Evolutionary conservation across 2,797 vertebrate genomes (phyloP), one percentile per base, ranked within the genome.

Genomic region (Picus viridis): DNA sequence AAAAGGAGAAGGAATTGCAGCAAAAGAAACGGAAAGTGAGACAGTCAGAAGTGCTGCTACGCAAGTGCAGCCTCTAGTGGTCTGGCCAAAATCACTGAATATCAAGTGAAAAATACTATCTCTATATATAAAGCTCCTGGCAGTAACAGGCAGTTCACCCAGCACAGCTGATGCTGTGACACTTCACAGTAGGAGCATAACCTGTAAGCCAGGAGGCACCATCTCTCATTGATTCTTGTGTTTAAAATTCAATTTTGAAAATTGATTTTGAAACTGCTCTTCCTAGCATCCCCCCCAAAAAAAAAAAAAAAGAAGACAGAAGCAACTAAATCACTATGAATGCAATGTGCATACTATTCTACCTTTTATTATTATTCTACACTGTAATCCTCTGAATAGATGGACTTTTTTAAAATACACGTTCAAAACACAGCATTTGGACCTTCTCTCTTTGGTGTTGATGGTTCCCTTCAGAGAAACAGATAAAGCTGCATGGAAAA

Each of bases 51-150:
- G 27, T 30, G 34, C 39, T 88, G 34, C 64, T 91, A 79, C 77
- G 36, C 93, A 92, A 93, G 90, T 84, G 92, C 93, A 93, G 62
- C 96, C 94, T 96, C 96, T 96, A 96, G 93, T 94, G 96, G 96
- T 41, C 73, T 56, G 13, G 73, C 53, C 61, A 85, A 84, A 88
- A 90, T 49, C 59, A 68, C 26, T 39, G 49, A 84, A 58, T 45
- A 14, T 7, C 13, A 73, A 58, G 14, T 57, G n/a, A 81, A 92
- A 92, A 39, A 45, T 15, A n/a, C 3, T 45, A 29, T 13, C 22
- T 51, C 11, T 51, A 6, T 24, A 13, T 16, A 34, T 45, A 51
- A 65, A 89, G 19, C 11, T 84, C n/a, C 32, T 30, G 71, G 19
- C n/a, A 75, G 12, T 16, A 85, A 56, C 3, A 62, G 7, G 51